These are phyloP conservation scores for Corvus moneduloides DNA, from an alignment of 2,113 vertebrate species.

Conservation along the genomic window DNA sequence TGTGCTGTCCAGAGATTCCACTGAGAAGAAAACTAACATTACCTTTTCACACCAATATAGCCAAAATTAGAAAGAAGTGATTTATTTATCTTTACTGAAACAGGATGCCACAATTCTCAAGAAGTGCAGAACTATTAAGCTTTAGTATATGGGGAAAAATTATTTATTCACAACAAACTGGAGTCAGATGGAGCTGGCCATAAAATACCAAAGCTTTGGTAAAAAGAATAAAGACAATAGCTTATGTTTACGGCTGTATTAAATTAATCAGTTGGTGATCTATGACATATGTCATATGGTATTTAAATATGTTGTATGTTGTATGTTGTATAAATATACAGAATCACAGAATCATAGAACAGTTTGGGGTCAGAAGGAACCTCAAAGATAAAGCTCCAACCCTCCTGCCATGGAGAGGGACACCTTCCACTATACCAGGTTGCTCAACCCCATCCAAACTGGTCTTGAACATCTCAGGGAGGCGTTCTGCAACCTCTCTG, in stretches of 20 bases:
- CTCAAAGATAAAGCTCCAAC: background rate
- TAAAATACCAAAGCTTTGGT: background rate
- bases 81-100: background rate
- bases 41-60: background rate
- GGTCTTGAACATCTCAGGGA: background rate
- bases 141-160: background rate
- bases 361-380: background rate
- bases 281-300: background rate
- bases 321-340: background rate
- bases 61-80: background rate
- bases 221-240: background rate
- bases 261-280: background rate
- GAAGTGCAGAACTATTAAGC: background rate
- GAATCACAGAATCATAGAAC: background rate
- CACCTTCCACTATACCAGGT: background rate
- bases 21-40: background rate
- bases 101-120: background rate
- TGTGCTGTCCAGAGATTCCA: background rate
- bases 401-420: background rate
- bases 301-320: background rate
- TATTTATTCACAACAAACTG: background rate
- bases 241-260: background rate
- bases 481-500: background rate
- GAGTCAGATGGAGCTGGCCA: background rate
- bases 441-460: background rate